Percentiles rank a stretch among this genome's conserved stretches.
Conservation (phyloP, 2,113 vertebrate species). For the Syngnathus scovelli region DNA sequence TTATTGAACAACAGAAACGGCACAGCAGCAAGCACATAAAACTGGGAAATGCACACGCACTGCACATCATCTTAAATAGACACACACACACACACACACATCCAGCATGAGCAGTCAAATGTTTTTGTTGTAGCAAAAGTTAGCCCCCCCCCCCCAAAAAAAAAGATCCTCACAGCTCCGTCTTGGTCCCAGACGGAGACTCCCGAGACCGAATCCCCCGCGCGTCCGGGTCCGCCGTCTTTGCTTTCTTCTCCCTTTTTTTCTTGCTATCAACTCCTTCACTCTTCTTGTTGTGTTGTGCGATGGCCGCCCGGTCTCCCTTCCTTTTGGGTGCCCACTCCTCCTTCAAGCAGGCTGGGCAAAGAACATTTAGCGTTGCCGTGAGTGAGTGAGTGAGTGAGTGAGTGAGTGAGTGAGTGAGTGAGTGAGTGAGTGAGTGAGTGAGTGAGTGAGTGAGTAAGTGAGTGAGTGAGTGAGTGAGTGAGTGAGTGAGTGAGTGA, state of each 20-base stretch:
- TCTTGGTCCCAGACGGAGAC: conserved; percentile 61
- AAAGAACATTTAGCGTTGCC: neutral
- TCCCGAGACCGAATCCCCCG: conserved; percentile 51
- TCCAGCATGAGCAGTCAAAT: neutral
- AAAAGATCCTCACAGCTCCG: conserved; percentile 64
- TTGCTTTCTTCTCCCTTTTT: conserved; percentile 51
- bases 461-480: conserved; percentile 9
- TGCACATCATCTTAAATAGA: conserved; percentile 1
- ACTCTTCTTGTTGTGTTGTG: conserved; percentile 70
- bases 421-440: conserved; percentile 9
- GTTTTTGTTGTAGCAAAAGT: neutral
- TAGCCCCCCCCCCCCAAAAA: neutral
- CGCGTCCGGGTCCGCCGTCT: conserved; percentile 47
- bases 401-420: conserved; percentile 16
- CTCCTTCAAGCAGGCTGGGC: conserved; percentile 56
- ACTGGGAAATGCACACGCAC: neutral
- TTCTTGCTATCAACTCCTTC: conserved; percentile 28
- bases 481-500: conserved; percentile 12
- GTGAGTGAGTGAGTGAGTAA: conserved; percentile 12
- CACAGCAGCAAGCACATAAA: neutral
- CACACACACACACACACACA: neutral
- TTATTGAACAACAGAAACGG: neutral
- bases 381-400: conserved; percentile 7
- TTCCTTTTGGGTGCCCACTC: conserved; percentile 75
- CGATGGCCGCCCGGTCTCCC: conserved; percentile 74